These are phyloP conservation scores for Sphenodon punctatus DNA, from an alignment of 2,797 vertebrate genomes.

Conservation along the genomic window DNA sequence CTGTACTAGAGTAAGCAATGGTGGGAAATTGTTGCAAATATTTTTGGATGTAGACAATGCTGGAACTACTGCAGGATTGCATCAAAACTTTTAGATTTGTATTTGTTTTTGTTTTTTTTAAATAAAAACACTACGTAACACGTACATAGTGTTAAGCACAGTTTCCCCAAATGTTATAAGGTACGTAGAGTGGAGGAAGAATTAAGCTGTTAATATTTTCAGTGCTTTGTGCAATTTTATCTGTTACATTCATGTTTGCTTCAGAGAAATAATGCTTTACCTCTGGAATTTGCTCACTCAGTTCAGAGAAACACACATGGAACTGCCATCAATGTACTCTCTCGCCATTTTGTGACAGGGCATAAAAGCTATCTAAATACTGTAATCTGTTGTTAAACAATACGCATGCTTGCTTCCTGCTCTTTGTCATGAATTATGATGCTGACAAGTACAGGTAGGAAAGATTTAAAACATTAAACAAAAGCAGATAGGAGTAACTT, in stretches of 20 bases:
- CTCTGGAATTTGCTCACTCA: too few relatives aligned
- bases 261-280: slow-evolving; percentile 7
- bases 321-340: slow-evolving; percentile 4
- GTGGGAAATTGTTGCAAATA: neutral
- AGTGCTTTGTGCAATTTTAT: neutral
- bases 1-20: neutral
- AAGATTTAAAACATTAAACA: neutral
- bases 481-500: neutral
- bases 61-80: neutral
- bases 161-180: neutral
- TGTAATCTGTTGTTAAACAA: slow-evolving; percentile 42
- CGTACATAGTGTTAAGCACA: neutral
- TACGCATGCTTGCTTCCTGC: slow-evolving; percentile 7
- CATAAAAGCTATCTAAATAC: slow-evolving; percentile 52
- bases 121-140: too few relatives aligned
- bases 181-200: neutral
- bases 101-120: too few relatives aligned
- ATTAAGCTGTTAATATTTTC: neutral
- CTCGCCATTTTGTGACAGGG: neutral
- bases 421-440: slow-evolving; percentile 25
- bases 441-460: slow-evolving; percentile 14
- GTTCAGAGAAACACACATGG: too few relatives aligned
- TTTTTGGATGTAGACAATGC: neutral
- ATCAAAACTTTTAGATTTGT: neutral
- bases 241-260: slow-evolving; percentile 9